Conservation (phyloP, 2,888 invertebrate species). For the Acholoe squamosa region DNA sequence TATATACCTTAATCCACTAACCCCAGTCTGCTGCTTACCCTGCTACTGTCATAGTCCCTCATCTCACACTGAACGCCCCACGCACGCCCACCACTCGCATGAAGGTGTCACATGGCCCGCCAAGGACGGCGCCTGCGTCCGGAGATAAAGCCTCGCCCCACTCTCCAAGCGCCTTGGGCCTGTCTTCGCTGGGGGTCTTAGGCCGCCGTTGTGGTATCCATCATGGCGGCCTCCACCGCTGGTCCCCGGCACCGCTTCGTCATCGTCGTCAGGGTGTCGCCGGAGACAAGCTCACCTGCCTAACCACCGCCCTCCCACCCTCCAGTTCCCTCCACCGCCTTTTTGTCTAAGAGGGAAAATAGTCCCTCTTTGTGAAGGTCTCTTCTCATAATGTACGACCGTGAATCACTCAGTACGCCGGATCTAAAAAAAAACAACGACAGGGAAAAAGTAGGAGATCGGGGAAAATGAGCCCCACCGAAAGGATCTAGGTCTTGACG, state of each 20-base stretch:
- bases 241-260: not conserved
- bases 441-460: not conserved
- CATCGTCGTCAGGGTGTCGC: conserved; percentile 21
- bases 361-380: not conserved
- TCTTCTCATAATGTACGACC: conserved; percentile 6
- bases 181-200: not conserved
- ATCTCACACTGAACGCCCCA: not conserved
- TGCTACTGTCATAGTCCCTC: not conserved
- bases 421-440: not conserved
- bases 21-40: not conserved
- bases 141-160: conserved; percentile 23
- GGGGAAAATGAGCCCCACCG: not conserved
- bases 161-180: not conserved
- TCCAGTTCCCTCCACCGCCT: not conserved
- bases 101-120: not conserved
- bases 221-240: not conserved
- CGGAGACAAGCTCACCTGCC: conserved; percentile 27
- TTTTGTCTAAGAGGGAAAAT: not conserved
- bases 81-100: not conserved
- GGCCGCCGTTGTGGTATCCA: not conserved
- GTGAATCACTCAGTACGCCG: too few species aligned
- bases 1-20: not conserved
- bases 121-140: not conserved
- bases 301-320: not conserved
- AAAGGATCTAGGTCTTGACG: conserved; percentile 10